Percentiles rank a stretch among this genome's conserved stretches.
phyloP scores from a whole-genome alignment of 2,888 invertebrate species.

The Mechanitis messenoides region DNA sequence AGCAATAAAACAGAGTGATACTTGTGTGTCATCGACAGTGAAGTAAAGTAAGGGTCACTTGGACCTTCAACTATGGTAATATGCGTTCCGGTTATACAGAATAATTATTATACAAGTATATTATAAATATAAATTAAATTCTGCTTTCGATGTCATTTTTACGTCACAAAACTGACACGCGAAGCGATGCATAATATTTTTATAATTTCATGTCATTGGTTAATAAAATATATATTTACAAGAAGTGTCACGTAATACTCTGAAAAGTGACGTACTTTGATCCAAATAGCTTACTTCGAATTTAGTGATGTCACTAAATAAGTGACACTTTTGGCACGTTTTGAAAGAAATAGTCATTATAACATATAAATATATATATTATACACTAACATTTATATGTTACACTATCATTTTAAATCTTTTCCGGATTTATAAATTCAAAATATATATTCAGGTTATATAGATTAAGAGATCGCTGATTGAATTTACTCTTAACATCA shows the following conservation, averaged over 20 bases:
- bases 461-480: no score
- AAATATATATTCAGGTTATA: no score
- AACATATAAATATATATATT: no score
- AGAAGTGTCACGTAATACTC: conserved; percentile 14
- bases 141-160: neutral
- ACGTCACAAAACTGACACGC: neutral
- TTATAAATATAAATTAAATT: neutral
- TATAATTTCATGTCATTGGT: conserved; percentile 10
- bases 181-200: neutral
- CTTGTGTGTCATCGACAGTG: neutral
- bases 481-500: no score
- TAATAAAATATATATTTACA: conserved; percentile 3
- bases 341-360: neutral
- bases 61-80: neutral
- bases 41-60: neutral
- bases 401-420: neutral
- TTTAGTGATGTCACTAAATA: conserved; percentile 1
- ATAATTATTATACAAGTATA: neutral
- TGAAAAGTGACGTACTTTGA: conserved; percentile 5
- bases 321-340: conserved; percentile 1
- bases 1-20: neutral
- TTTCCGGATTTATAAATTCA: neutral
- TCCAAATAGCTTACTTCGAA: conserved; percentile 2
- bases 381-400: neutral
- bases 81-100: neutral